Conservation (phyloP, 2,888 invertebrate species). For the Elgonia sp. region DNA sequence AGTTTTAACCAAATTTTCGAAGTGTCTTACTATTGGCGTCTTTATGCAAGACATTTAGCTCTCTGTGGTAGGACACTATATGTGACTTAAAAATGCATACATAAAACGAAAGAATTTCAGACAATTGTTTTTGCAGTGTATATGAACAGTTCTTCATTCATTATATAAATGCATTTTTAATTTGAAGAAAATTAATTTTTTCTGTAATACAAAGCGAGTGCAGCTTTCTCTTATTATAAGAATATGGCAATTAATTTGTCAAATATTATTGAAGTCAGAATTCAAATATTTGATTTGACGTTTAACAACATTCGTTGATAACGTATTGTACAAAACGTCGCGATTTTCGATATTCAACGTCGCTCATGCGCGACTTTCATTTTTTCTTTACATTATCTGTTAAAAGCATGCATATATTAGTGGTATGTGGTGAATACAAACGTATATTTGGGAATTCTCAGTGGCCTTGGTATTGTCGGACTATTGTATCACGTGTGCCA, state of each 20-base stretch:
- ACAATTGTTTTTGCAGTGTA: no score
- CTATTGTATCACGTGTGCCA: slow-evolving; percentile 42
- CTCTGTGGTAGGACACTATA: no score
- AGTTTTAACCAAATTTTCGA: no score
- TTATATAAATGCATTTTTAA: no score
- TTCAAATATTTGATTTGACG: slow-evolving; percentile 3
- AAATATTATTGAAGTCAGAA: not conserved
- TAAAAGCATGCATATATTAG: slow-evolving; percentile 38
- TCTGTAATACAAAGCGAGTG: no score
- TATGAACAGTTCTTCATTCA: no score
- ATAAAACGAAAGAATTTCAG: no score
- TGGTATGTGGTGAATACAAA: slow-evolving; percentile 43
- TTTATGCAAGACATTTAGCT: no score
- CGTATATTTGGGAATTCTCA: slow-evolving; percentile 28
- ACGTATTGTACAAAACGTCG: slow-evolving; percentile 31
- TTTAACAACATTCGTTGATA: slow-evolving; percentile 24
- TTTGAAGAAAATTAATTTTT: no score
- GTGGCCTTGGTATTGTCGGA: slow-evolving; percentile 39
- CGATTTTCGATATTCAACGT: slow-evolving; percentile 29
- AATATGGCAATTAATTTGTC: not conserved
- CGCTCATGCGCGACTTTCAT: slow-evolving; percentile 47
- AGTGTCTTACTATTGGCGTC: no score
- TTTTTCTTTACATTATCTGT: slow-evolving; percentile 35
- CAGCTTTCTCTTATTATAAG: no score
- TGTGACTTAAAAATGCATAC: no score